Evolutionary conservation across 2,888 invertebrate genomes (phyloP), one percentile per base, ranked within the genome.

Genomic region (Coremacera marginata): DNA sequence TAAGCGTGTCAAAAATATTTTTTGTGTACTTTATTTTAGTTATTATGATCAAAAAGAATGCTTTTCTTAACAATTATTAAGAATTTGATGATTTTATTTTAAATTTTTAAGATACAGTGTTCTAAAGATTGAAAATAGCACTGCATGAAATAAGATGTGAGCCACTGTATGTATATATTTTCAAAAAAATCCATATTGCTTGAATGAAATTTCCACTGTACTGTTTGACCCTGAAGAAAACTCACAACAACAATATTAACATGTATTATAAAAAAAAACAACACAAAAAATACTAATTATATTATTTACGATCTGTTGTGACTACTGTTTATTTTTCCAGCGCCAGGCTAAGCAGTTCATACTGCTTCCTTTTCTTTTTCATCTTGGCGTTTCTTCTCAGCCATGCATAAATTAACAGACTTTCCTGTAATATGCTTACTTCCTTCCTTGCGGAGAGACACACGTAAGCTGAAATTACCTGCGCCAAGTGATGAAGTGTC

Each of bases 261-360:
- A 22, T 57, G 25, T 22, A 82, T 80, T 77, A 84, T 81, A 81
- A 82, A 81, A 84, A 82, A n/a, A n/a, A n/a, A n/a, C n/a, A n/a
- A 5, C 31, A 31, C 5, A 78, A 83, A 84, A 19, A 68, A 8
- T 19, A 44, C 25, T 25, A 51, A 34, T 71, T 57, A 82, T 82
- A 84, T 83, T 82, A 86, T 86, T 86, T 87, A 86, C 83, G 87
- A 87, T 83, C 81, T 86, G 86, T 87, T 87, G 44, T 86, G 83
- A 87, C 83, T 86, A 85, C 86, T 85, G 85, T 82, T 83, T 81
- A 78, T 81, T n/a, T 31, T 22, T 8, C 37, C 37, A 44, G 14
- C 19, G 44, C 37, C 44, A 67, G 44, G 19, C 67, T 22, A n/a
- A 44, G 27, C 25, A 60, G 27, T 5, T 25, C 60, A 27, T 25